Base-by-base conservation (phyloP, 2,797 vertebrate genomes). In the Gymnoscopelus microlampas region DNA sequence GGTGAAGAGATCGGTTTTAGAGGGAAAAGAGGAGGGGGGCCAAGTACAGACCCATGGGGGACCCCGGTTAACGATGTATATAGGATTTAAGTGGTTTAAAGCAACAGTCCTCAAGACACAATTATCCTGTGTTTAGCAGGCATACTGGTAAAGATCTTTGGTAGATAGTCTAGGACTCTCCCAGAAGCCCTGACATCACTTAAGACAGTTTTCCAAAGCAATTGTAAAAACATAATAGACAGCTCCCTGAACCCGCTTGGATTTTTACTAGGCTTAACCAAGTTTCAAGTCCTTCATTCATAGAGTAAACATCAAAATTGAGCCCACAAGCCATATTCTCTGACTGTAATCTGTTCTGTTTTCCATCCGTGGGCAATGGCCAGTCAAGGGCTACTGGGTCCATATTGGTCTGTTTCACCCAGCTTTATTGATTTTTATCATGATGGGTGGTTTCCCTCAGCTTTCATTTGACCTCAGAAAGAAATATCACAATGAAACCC, bases 161-260 rank as follows among this genome's bases (percentile, higher is more conserved):
- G 89, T 89, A 87, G 91, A 91, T 94, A 94, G 93, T 60, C 24
- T 23, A 49, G 47, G 23, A 90, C 88, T 90, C 86, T 90, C 92
- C 82, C 89, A 92, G 94, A 93, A 91, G 81, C 89, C 74, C 84
- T 89, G 91, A 89, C 91, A 89, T 92, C 86, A 85, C 91, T 93
- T 94, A 93, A 90, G 92, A 55, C 19, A 24, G 7, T 26, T 55
- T 94, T 94, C 89, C 93, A 92, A 93, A 91, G 89, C 93, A 93
- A 93, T 94, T 93, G 92, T 89, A 93, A 89, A 44, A 91, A 89
- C 92, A 93, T 94, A 94, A 44, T 92, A 91, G 93, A 91, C 93
- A 94, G 93, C 92, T 93, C 91, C 91, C 88, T 92, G 89, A 93
- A 93, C 92, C 93, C 92, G 92, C 58, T 92, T 92, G 90, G 92